Evolutionary conservation across 2,113 vertebrate species (phyloP).

Genomic region (human): GRCh38 chrX:54126001-54126500

Average conservation of each 20-base stretch:
- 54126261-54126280: not conserved
- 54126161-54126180: not conserved
- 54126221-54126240: not conserved
- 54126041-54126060: not conserved
- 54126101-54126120: not conserved
- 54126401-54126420: not conserved
- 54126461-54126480: not conserved
- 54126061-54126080: not conserved
- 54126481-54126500: not conserved
- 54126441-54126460: not conserved
- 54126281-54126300: not conserved
- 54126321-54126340: not conserved
- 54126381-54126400: not conserved
- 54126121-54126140: not conserved
- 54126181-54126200: not conserved
- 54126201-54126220: not conserved
- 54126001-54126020: not conserved
- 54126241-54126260: not conserved
- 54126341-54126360: not conserved
- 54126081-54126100: not conserved
- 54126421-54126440: not conserved
- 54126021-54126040: not conserved
- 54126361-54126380: not conserved
- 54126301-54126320: not conserved
- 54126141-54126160: not conserved